Conservation (phyloP, 2,888 invertebrate genomes). For the Helobdella robusta region DNA sequence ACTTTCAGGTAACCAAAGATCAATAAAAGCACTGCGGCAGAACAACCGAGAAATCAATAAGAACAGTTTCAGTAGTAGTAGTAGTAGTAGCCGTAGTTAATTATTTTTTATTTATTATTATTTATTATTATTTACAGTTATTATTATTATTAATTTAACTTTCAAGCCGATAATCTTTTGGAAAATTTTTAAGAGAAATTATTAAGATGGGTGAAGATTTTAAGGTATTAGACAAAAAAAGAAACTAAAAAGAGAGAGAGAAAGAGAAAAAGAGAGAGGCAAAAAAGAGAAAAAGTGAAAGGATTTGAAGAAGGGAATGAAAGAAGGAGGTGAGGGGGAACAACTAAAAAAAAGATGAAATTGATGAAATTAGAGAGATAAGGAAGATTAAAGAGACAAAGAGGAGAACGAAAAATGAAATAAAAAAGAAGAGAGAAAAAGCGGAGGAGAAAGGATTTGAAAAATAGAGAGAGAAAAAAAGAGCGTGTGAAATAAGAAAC, state of each 20-base stretch:
- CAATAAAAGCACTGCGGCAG: too few species aligned
- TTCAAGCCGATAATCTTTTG: too few species aligned
- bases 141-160: too few species aligned
- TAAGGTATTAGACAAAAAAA: too few species aligned
- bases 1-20: not conserved
- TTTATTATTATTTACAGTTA: too few species aligned
- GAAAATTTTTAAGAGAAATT: too few species aligned
- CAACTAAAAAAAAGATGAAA: not conserved
- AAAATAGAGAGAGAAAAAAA: not conserved
- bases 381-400: not conserved
- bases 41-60: too few species aligned
- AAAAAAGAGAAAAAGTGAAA: not conserved
- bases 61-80: not conserved
- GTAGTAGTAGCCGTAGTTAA: not conserved
- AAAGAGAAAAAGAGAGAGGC: not conserved
- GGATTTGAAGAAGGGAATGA: not conserved
- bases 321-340: constrained; percentile 1
- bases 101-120: not conserved
- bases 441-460: not conserved
- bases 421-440: not conserved
- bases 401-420: not conserved
- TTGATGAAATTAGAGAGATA: not conserved
- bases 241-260: too few species aligned
- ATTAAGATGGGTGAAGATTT: too few species aligned
- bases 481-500: not conserved